Conservation (phyloP, 2,113 vertebrate genomes). For the Pampusana beccarii region DNA sequence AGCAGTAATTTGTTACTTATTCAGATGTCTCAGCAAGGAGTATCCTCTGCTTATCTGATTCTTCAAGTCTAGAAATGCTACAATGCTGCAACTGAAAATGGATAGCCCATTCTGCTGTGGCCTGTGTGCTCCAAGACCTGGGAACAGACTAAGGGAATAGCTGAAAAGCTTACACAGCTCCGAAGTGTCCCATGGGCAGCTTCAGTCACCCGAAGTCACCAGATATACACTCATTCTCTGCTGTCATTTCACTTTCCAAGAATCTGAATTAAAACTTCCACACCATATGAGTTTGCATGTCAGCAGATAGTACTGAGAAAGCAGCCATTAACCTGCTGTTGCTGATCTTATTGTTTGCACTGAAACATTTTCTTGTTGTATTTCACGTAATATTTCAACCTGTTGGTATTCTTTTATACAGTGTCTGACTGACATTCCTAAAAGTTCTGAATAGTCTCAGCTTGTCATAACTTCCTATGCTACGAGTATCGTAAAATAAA, state of each 20-base stretch:
- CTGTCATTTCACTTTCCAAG: neutral
- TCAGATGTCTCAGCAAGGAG: neutral
- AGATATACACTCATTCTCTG: neutral
- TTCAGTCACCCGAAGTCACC: neutral
- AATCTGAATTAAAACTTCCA: neutral
- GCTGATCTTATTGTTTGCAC: neutral
- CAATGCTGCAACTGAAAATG: neutral
- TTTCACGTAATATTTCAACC: neutral
- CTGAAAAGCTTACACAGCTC: neutral
- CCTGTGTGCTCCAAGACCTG: neutral
- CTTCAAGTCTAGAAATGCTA: neutral
- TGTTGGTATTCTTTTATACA: neutral
- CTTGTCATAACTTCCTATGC: neutral
- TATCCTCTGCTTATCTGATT: neutral
- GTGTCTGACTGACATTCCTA: neutral
- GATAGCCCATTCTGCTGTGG: neutral
- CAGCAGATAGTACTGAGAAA: neutral
- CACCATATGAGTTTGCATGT: neutral
- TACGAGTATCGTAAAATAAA: neutral
- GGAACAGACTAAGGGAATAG: neutral
- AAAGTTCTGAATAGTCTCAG: neutral
- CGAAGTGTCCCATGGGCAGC: neutral
- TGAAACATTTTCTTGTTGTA: neutral
- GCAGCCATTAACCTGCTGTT: neutral
- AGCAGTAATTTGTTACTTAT: neutral